A percentile compares a stretch with the other conserved stretches of the same genome.
Conservation (phyloP, 2,113 vertebrate genomes). For the Psilopogon haemacephalus region DNA sequence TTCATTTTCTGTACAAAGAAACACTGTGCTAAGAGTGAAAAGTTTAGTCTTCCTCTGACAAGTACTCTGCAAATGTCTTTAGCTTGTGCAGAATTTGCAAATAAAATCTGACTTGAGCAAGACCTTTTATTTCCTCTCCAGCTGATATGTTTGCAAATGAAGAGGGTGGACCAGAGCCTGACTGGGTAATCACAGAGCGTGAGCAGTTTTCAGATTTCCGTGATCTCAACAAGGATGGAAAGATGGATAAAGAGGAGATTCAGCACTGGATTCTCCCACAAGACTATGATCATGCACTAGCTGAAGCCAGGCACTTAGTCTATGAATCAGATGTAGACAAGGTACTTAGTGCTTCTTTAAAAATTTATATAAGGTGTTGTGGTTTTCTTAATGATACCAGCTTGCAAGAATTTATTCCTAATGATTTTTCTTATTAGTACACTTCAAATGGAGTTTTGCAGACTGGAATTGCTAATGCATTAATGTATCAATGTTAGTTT, state of each 20-base stretch:
- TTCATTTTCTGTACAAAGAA: not conserved
- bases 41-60: not conserved
- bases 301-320: constrained; percentile 93
- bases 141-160: constrained; percentile 97
- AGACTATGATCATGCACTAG: constrained; percentile 94
- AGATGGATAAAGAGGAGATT: constrained; percentile 94
- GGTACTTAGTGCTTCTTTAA: constrained; percentile 68
- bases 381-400: not conserved
- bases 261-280: constrained; percentile 96
- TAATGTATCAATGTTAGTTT: not conserved
- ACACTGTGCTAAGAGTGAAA: not conserved
- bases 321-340: constrained; percentile 93
- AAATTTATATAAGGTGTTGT: not conserved
- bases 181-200: constrained; percentile 92
- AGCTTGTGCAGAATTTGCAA: not conserved
- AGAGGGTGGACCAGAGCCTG: constrained; percentile 91
- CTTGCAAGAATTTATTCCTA: not conserved
- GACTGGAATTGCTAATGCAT: not conserved
- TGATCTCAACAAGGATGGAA: constrained; percentile 95
- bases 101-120: not conserved
- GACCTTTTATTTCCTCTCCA: constrained; percentile 54
- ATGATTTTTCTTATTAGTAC: not conserved
- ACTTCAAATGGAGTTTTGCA: not conserved
- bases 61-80: not conserved
- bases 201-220: constrained; percentile 96